Evolutionary conservation across 1,140 invertebrate genomes (phyloP).

Genomic region (Camponotus floridanus): DNA sequence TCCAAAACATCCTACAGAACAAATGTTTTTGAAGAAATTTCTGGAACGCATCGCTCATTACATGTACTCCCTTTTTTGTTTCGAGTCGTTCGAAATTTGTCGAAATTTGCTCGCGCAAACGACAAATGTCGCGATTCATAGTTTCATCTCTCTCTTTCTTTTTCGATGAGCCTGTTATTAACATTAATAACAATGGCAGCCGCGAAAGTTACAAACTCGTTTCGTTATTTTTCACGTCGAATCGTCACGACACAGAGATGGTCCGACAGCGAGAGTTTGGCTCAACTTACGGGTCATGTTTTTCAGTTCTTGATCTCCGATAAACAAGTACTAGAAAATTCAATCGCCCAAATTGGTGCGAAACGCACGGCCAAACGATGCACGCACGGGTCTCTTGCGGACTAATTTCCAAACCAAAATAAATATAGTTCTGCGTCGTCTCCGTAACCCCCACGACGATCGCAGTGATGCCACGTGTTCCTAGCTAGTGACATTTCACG

Average conservation of each 20-base stretch:
- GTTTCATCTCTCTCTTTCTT: too few relatives aligned
- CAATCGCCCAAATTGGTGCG: slow-evolving; percentile 58
- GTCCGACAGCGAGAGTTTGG: not conserved
- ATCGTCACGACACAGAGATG: not conserved
- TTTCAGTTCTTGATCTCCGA: slow-evolving; percentile 83
- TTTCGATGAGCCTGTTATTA: slow-evolving; percentile 14
- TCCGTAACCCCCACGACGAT: not conserved
- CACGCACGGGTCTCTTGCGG: slow-evolving; percentile 17
- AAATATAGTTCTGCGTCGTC: slow-evolving; percentile 65
- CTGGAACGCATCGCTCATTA: not conserved
- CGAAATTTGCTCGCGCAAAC: not conserved
- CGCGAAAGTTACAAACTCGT: not conserved
- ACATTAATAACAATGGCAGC: slow-evolving; percentile 45
- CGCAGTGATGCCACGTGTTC: slow-evolving; percentile 23
- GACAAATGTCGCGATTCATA: slow-evolving; percentile 16
- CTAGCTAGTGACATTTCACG: slow-evolving; percentile 30
- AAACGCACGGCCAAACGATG: slow-evolving; percentile 51
- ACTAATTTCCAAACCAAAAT: slow-evolving; percentile 74
- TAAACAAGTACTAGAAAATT: slow-evolving; percentile 80
- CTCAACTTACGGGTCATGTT: slow-evolving; percentile 84
- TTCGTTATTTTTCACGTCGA: not conserved
- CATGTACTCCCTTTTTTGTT: slow-evolving; percentile 18
- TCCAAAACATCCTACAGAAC: not conserved
- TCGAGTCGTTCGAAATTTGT: not conserved
- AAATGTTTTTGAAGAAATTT: slow-evolving; percentile 12